Conservation (phyloP, 2,113 vertebrate genomes). For the Speoplatyrhinus poulsoni region DNA sequence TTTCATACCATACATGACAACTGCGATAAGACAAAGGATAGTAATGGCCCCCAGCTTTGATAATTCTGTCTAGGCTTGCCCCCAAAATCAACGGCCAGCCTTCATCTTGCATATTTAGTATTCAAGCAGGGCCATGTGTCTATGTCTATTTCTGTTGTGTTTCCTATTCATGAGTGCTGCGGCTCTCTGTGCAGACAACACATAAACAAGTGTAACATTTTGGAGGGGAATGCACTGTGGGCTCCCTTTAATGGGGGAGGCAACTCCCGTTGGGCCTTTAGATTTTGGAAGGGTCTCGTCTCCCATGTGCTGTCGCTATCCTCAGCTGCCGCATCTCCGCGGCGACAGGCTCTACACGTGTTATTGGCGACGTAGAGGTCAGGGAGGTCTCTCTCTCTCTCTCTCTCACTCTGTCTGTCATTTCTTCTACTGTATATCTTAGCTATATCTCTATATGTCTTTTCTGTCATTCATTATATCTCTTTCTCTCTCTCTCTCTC, state of each 20-base stretch:
- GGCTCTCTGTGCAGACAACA: conserved; percentile 48
- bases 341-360: not conserved
- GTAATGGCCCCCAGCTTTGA: conserved; percentile 75
- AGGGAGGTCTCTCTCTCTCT: conserved; percentile 5
- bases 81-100: conserved; percentile 64
- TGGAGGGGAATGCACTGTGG: not conserved
- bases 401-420: conserved; percentile 26
- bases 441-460: not conserved
- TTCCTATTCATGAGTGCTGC: conserved; percentile 62
- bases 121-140: conserved; percentile 63
- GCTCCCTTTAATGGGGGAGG: conserved; percentile 1
- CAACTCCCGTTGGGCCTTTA: conserved; percentile 35
- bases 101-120: conserved; percentile 71
- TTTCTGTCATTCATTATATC: conserved; percentile 62
- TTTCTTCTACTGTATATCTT: conserved; percentile 15
- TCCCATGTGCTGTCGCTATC: too few relatives aligned
- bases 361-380: not conserved
- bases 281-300: too few relatives aligned
- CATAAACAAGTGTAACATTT: conserved; percentile 8
- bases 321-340: too few relatives aligned
- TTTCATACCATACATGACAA: conserved; percentile 79
- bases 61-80: conserved; percentile 73
- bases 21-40: conserved; percentile 77
- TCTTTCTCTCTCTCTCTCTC: conserved; percentile 44
- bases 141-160: conserved; percentile 70